A percentile compares a stretch with the other conserved stretches of the same genome.
These are phyloP conservation scores for Bothrops jararaca DNA, from an alignment of 2,113 vertebrate genomes.

Conservation along the genomic window DNA sequence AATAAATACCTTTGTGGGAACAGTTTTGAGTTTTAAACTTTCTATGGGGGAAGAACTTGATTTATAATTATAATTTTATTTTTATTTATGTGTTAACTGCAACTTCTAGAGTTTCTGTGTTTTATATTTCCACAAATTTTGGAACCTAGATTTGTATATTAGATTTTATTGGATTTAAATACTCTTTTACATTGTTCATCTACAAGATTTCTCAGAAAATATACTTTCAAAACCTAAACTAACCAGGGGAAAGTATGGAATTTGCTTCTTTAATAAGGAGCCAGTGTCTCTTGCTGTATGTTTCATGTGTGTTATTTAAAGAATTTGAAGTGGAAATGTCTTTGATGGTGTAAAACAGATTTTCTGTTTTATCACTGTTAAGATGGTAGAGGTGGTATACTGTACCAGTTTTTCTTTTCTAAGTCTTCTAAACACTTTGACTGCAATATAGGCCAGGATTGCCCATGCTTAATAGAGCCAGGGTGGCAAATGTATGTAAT, in stretches of 20 bases:
- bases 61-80: conserved; percentile 69
- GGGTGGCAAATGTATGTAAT: not conserved
- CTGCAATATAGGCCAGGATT: not conserved
- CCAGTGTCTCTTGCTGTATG: conserved; percentile 60
- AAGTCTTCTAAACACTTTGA: conserved; percentile 21
- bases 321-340: conserved; percentile 32
- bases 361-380: conserved; percentile 4
- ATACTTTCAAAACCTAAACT: conserved; percentile 31
- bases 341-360: not conserved
- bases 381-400: conserved; percentile 30
- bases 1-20: conserved; percentile 68
- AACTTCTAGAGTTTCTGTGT: conserved; percentile 61
- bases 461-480: not conserved
- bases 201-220: conserved; percentile 46
- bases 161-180: conserved; percentile 56
- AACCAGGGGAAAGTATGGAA: conserved; percentile 33
- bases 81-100: conserved; percentile 76
- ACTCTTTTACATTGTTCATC: conserved; percentile 40
- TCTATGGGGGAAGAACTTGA: conserved; percentile 73
- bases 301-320: conserved; percentile 50
- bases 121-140: conserved; percentile 62
- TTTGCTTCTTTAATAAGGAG: conserved; percentile 59
- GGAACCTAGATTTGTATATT: conserved; percentile 56
- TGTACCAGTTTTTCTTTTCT: conserved; percentile 36
- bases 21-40: conserved; percentile 73